Evolutionary conservation across 2,797 vertebrate species (phyloP), one percentile per base, ranked within the genome.

Genomic region (Sebastes iracundus): DNA sequence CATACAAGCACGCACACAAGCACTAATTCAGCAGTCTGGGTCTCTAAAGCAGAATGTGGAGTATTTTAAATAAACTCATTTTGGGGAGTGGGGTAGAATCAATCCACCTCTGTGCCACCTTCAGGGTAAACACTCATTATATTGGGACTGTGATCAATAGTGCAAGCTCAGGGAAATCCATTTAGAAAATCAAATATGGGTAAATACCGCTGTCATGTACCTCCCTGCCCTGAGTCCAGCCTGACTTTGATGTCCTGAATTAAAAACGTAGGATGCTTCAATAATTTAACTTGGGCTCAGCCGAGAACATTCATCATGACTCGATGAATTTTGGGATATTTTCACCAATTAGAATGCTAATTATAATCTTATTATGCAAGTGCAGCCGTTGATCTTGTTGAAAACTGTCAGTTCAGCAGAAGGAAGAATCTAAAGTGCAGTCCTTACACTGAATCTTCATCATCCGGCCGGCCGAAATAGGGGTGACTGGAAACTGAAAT

Each of bases 401-500:
- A 28, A 23, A 13, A 65, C 10, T 10, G 55, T 35, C 28, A 65
- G 30, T 74, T 76, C 33, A 70, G 32, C 22, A 66, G n/a, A 61
- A 55, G 14, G 8, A 81, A 72, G 27, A 72, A 70, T 74, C 65
- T 60, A 61, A 73, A 76, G 63, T 13, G 20, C 13, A 38, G 69
- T 68, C 27, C 97, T 99, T 98, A 99, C 98, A 97, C 87, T 81
- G 95, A 63, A 90, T 98, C 97, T 79, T 98, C 97, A 78, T 98
- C 94, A 88, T 97, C 97, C 77, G 90, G 90, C 75, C 97, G 95
- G 63, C 98, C 98, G 58, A 98, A 97, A 74, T 99, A 99, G 4
- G 98, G 98, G 64, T 99, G 97, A 91, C 96, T 97, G 82, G 96
- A 97, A 88, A 99, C 95, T 81, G 97, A 96, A 93, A 99, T 99